Base-by-base conservation (phyloP, 92 coral and sea anemone species). In the Palythoa caribaeorum region DNA sequence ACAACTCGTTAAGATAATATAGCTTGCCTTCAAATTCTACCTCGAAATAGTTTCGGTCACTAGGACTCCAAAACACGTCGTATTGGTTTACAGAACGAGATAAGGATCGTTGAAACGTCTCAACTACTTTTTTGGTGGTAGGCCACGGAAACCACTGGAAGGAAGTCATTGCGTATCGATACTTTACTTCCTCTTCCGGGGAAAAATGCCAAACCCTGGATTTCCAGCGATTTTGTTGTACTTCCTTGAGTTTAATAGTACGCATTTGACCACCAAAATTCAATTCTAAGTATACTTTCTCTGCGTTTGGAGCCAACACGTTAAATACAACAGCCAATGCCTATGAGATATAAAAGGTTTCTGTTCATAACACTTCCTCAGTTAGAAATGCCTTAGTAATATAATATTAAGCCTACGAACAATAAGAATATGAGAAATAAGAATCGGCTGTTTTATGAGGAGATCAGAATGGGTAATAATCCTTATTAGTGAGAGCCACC, bases 61-160 rank as follows among this genome's bases (percentile, higher is more conserved):
- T 9, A 0, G 92, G 90, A 7, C 73, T 14, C 62, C 68, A 89
- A 87, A 94, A 93, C 19, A 92, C 89, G 88, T 95, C 98, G 85
- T 86, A 93, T 68, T 96, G 98, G 71, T 89, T 79, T 6, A 36
- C 83, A 1, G 91, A 73, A 9, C 12, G n/a, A 13, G 86, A 65
- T 39, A 44, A 20, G 1, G 63, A 19, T 69, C 86, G 73, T n/a
- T 40, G 37, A 14, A 2, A 11, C 1, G 8, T 4, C 75, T 81
- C 86, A 37, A 3, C n/a, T 8, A 77, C 19, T 52, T 77, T 68
- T 14, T 54, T 28, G 40, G 68, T 52, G 5, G 69, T 9, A 1
- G 36, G 14, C 17, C 37, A 70, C 0, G 75, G 47, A 9, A 70
- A 77, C 17, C 1, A 11, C 1, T 9, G 5, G 1, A 68, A 13